These are phyloP conservation scores for Pampus argenteus DNA, from an alignment of 2,797 vertebrate genomes.

Conservation along the genomic window DNA sequence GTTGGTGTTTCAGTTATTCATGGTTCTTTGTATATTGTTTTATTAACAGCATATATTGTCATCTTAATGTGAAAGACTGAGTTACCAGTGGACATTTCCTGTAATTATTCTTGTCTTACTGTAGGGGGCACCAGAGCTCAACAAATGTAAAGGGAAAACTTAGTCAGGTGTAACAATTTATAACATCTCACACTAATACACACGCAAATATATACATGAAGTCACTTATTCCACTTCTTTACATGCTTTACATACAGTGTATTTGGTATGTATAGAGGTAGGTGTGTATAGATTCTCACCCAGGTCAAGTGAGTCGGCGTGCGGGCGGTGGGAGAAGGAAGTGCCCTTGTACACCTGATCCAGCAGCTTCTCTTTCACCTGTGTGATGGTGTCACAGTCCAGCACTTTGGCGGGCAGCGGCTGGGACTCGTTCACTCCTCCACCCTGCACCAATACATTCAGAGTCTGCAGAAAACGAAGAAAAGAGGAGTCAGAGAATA, in stretches of 20 bases:
- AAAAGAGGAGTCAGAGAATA: background rate
- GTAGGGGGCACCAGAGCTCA: conserved; percentile 38
- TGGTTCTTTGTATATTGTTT: background rate
- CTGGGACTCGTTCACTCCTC: conserved; percentile 87
- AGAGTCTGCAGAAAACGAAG: conserved; percentile 85
- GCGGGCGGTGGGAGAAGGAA: conserved; percentile 92
- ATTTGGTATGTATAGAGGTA: background rate
- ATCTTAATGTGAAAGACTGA: background rate
- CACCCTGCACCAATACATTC: conserved; percentile 89
- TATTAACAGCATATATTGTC: background rate
- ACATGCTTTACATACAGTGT: background rate
- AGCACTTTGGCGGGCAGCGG: conserved; percentile 92
- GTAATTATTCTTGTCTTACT: background rate
- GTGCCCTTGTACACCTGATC: conserved; percentile 96
- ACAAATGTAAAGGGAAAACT: background rate
- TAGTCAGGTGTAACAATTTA: background rate
- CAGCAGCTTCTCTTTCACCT: conserved; percentile 98
- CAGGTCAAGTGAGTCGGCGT: conserved; percentile 91
- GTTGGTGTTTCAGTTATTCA: background rate
- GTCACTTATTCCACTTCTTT: background rate
- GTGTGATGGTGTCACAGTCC: conserved; percentile 96
- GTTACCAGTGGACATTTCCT: background rate
- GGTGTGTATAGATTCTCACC: conserved; percentile 83
- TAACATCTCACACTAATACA: background rate
- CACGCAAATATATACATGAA: too few relatives aligned